Evolutionary conservation across 2,888 invertebrate genomes (phyloP).

Genomic region (Dexiosoma caninum): DNA sequence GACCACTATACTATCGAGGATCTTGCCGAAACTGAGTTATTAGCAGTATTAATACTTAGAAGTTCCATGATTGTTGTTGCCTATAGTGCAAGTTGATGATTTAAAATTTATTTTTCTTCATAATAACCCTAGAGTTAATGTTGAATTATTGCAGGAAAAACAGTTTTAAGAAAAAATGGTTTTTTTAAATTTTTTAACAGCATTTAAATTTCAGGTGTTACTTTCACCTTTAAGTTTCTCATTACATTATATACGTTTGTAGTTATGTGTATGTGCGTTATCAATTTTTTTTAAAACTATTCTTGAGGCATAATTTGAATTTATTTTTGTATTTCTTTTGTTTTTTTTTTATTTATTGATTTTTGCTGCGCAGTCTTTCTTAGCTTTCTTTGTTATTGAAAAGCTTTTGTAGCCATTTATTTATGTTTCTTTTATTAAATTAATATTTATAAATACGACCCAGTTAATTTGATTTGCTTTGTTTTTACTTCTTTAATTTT

Average conservation of each 20-base stretch:
- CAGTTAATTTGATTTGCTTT: conserved; percentile 33
- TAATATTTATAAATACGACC: conserved; percentile 51
- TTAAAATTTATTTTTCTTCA: too few species aligned
- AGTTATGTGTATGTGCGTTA: too few species aligned
- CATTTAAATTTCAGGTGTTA: conserved; percentile 39
- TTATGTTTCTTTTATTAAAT: neutral
- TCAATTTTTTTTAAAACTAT: too few species aligned
- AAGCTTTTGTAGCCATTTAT: neutral
- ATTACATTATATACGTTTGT: conserved; percentile 5
- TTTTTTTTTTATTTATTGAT: conserved; percentile 18
- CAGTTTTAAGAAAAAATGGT: too few species aligned
- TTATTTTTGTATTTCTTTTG: conserved; percentile 12
- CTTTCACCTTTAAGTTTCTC: conserved; percentile 55
- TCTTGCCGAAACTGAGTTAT: neutral
- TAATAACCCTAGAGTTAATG: too few species aligned
- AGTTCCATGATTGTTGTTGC: too few species aligned
- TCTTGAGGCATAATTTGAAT: conserved; percentile 49
- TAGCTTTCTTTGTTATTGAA: neutral
- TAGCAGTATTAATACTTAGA: too few species aligned
- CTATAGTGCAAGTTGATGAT: too few species aligned
- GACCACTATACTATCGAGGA: conserved; percentile 77
- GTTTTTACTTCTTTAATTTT: conserved; percentile 20
- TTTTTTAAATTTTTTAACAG: too few species aligned
- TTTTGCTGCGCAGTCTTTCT: neutral
- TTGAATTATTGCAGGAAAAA: too few species aligned